Evolutionary conservation across 2,113 vertebrate genomes (phyloP).

Genomic region (Mirza zaza): DNA sequence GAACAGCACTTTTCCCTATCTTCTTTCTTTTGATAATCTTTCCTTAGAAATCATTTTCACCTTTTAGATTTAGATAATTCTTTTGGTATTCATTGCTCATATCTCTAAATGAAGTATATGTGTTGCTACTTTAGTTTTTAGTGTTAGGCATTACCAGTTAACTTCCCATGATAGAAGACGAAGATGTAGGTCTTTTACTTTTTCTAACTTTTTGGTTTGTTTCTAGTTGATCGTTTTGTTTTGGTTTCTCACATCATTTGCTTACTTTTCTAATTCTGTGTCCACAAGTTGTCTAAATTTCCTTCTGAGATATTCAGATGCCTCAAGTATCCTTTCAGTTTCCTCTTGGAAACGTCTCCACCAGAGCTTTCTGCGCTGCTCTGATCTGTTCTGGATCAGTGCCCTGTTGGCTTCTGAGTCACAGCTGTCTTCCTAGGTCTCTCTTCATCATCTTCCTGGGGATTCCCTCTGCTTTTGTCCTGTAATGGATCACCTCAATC

Average conservation of each 20-base stretch:
- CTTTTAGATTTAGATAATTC: not conserved
- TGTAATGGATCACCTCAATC: not conserved
- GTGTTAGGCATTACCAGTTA: not conserved
- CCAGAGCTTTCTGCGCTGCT: not conserved
- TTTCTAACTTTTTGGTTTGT: not conserved
- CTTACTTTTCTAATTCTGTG: not conserved
- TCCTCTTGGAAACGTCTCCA: not conserved
- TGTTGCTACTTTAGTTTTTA: not conserved
- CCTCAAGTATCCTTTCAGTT: not conserved
- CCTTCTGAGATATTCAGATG: not conserved
- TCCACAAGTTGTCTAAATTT: not conserved
- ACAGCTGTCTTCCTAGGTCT: not conserved
- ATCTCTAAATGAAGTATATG: not conserved
- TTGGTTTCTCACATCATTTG: not conserved
- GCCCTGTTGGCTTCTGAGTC: not conserved
- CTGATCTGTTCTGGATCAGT: not conserved
- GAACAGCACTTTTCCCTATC: rapidly evolving
- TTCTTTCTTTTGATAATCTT: not conserved
- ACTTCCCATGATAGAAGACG: not conserved
- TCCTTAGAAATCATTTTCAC: not conserved
- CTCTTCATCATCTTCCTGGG: too few species aligned
- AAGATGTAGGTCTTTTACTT: not conserved
- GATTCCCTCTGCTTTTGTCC: not conserved
- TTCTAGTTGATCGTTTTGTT: not conserved
- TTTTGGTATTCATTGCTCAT: not conserved